phyloP scores from a whole-genome alignment of 2,888 invertebrate species.

The Pachymerium ferrugineum region DNA sequence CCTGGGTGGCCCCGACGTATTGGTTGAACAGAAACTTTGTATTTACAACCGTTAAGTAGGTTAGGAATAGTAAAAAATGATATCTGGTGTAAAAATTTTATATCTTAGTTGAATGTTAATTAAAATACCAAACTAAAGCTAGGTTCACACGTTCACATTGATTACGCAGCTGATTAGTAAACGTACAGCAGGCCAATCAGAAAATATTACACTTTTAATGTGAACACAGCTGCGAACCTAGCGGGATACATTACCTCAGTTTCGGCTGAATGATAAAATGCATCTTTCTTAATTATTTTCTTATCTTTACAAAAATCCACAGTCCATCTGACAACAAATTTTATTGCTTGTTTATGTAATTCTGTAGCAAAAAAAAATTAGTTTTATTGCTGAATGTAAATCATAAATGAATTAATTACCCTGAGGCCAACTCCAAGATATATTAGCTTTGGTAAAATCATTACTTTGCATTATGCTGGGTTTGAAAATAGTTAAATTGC shows the following conservation, averaged over 20 bases:
- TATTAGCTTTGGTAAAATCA: not conserved
- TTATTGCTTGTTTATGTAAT: slow-evolving; percentile 7
- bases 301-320: not conserved
- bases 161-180: no score
- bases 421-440: not conserved
- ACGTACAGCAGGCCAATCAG: no score
- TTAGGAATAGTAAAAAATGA: not conserved
- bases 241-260: not conserved
- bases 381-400: no score
- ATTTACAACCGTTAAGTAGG: not conserved
- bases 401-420: not conserved
- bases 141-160: no score
- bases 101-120: not conserved
- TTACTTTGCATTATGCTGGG: not conserved
- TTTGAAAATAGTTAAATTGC: not conserved
- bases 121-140: no score
- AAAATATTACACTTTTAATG: not conserved
- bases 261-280: not conserved
- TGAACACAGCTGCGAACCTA: not conserved
- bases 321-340: slow-evolving; percentile 16
- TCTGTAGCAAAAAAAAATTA: not conserved
- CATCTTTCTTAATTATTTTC: not conserved
- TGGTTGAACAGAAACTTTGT: not conserved
- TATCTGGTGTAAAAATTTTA: not conserved
- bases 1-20: not conserved